Conservation (phyloP, 1,140 invertebrate species). For the Drosophila prosaltans region DNA sequence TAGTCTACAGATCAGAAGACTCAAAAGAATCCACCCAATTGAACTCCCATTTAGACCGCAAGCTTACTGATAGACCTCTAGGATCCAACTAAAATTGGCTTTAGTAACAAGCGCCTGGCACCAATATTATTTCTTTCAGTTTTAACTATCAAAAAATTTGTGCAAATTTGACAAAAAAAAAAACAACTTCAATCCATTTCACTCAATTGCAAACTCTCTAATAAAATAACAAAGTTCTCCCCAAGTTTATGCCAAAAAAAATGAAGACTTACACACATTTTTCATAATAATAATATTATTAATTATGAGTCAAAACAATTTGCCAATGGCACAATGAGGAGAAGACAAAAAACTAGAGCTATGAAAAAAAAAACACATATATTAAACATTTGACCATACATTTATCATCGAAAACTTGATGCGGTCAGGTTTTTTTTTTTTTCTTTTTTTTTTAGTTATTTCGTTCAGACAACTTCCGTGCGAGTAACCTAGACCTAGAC, state of each 20-base stretch:
- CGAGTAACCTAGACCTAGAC: constrained; percentile 68
- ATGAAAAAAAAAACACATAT: constrained; percentile 48
- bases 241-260: neutral
- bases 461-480: constrained; percentile 50
- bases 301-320: constrained; percentile 42
- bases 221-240: neutral
- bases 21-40: too few species aligned
- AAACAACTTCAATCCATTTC: too few species aligned
- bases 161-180: too few species aligned
- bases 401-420: constrained; percentile 73
- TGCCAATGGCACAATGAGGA: constrained; percentile 44
- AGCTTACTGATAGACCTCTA: too few species aligned
- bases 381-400: constrained; percentile 44
- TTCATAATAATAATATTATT: constrained; percentile 22
- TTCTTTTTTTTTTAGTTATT: constrained; percentile 26
- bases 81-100: too few species aligned
- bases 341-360: constrained; percentile 57
- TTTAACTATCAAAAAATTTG: too few species aligned
- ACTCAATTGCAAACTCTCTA: neutral
- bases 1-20: too few species aligned
- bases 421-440: constrained; percentile 38
- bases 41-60: too few species aligned
- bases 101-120: too few species aligned
- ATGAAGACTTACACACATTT: constrained; percentile 17
- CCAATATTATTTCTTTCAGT: too few species aligned